Evolutionary conservation across 2,113 vertebrate species (phyloP), one percentile per base, ranked within the genome.

Genomic region (Empidonax traillii): DNA sequence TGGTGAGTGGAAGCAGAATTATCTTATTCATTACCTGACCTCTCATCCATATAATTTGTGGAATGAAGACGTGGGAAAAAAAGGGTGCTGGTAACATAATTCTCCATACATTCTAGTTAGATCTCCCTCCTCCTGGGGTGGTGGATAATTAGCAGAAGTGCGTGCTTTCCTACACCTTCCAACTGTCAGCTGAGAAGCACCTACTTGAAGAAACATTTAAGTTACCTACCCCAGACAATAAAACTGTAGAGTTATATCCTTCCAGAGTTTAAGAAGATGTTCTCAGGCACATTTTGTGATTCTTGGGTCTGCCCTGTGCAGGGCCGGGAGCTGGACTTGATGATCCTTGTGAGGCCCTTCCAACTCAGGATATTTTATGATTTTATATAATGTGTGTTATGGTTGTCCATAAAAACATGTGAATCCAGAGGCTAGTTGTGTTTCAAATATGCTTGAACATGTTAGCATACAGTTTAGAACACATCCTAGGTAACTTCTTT

Each of bases 401-500:
- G 14, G 2, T 67, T 90, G 82, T 31, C 30, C 62, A 79, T 67
- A 89, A 94, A 92, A 95, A 43, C 10, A 35, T 63, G 21, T 30
- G 77, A 39, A 58, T 23, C 5, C 74, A 85, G 56, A 79, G 53
- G 63, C 1, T 91, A 89, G 83, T 35, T 87, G 20, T 79, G 17
- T 91, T 88, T 51, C 55, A 69, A 75, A 51, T 90, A 76, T 88
- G 43, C 44, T 92, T 96, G 80, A 94, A 87, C 24, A 20, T 44
- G 20, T 90, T 95, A 88, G 22, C 51, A 30, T 72, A 4, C 43
- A 58, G 25, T 95, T 96, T 78, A 87, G 78, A 84, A 87, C 77
- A 79, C 7, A 49, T 88, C 59, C 14, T 68, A 91, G 59, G 12
- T 95, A 71, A 71, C 35, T 41, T 16, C 12, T 95, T 43, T 23